Evolutionary conservation across 35 echinoderm and acorn worm genomes (phyloP).

Genomic region (Apostichopus japonicus): DNA sequence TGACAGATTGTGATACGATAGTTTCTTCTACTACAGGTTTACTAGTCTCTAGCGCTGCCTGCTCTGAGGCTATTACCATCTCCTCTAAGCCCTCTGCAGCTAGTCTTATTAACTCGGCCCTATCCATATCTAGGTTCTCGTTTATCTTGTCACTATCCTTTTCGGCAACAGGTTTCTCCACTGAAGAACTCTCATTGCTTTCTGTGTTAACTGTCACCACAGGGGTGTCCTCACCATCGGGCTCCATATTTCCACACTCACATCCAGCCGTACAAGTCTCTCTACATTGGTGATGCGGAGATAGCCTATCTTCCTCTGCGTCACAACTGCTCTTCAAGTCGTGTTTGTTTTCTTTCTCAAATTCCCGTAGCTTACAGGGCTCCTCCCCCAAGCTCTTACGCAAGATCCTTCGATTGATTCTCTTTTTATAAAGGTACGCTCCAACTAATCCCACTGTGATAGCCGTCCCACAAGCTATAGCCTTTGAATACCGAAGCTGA

Average conservation of each 20-base stretch:
- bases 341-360: background rate
- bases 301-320: background rate
- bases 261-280: slow-evolving; percentile 41
- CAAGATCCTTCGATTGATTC: slow-evolving; percentile 8
- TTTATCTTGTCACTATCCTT: background rate
- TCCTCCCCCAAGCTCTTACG: slow-evolving; percentile 21
- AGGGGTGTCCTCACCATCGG: background rate
- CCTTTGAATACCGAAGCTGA: slow-evolving; percentile 87
- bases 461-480: slow-evolving; percentile 81
- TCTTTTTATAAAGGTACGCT: slow-evolving; percentile 75
- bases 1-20: background rate
- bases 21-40: background rate
- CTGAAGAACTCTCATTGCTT: background rate
- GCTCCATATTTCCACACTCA: slow-evolving; percentile 28
- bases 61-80: slow-evolving; percentile 22
- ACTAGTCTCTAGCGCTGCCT: background rate
- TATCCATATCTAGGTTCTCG: background rate
- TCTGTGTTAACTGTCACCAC: background rate
- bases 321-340: background rate
- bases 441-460: slow-evolving; percentile 68
- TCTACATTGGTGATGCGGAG: slow-evolving; percentile 38
- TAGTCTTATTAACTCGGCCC: slow-evolving; percentile 17
- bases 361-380: background rate
- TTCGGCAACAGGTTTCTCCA: background rate
- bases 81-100: slow-evolving; percentile 25